Evolutionary conservation across 2,113 vertebrate species (phyloP).

Genomic region (Pitta sordida): DNA sequence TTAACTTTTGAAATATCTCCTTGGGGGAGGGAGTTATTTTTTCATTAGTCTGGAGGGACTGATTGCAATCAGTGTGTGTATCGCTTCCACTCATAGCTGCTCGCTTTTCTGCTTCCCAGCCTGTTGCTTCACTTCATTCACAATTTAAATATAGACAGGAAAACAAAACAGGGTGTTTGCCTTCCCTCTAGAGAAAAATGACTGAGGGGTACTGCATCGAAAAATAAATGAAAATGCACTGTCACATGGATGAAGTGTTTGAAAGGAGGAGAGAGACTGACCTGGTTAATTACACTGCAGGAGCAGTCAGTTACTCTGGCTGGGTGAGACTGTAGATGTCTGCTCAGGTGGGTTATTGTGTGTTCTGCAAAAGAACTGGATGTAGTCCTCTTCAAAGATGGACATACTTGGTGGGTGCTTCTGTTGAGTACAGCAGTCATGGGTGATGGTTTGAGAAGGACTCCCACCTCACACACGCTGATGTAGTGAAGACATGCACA

Average conservation of each 20-base stretch:
- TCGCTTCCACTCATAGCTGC: not conserved
- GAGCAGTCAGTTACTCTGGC: not conserved
- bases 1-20: constrained; percentile 1
- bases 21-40: not conserved
- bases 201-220: accelerated
- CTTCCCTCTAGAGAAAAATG: not conserved
- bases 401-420: not conserved
- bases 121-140: not conserved
- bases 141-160: not conserved
- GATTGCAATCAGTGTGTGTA: not conserved
- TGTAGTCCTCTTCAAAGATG: not conserved
- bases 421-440: not conserved
- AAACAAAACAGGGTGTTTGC: not conserved
- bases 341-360: not conserved
- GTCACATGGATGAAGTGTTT: not conserved
- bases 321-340: not conserved
- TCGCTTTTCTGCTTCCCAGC: not conserved
- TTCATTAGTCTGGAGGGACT: not conserved
- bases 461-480: too few relatives aligned
- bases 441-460: not conserved
- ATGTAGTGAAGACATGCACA: accelerated
- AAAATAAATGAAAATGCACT: not conserved
- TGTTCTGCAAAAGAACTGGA: not conserved
- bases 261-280: not conserved
- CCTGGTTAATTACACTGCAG: not conserved